phyloP scores from a whole-genome alignment of 2,113 vertebrate species.

The Datnioides undecimradiatus region DNA sequence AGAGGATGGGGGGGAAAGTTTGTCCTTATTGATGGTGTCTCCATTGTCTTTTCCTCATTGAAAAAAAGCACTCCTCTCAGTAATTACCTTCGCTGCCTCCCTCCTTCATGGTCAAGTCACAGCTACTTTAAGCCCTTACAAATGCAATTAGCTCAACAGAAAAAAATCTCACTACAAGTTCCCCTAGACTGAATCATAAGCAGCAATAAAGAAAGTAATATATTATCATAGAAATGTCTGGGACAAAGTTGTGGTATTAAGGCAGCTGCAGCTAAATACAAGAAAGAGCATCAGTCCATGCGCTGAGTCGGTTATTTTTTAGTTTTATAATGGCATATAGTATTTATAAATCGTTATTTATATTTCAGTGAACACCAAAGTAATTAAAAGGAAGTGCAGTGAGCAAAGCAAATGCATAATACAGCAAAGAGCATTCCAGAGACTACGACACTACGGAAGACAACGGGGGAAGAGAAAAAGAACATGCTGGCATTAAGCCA shows the following conservation, averaged over 20 bases:
- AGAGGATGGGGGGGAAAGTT: conserved; percentile 73
- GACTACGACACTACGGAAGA: neutral
- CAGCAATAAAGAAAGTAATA: conserved; percentile 40
- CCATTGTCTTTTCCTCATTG: conserved; percentile 76
- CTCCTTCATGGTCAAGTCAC: conserved; percentile 69
- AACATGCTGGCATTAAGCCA: conserved; percentile 34
- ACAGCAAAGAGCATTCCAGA: conserved; percentile 2
- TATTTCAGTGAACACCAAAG: conserved; percentile 16
- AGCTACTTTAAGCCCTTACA: conserved; percentile 69
- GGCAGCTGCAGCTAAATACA: conserved; percentile 18
- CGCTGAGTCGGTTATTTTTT: conserved; percentile 20
- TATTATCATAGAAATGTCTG: conserved; percentile 27
- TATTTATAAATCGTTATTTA: conserved; percentile 10
- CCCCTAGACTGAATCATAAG: conserved; percentile 49
- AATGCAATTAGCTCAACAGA: conserved; percentile 70
- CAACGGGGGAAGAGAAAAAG: conserved; percentile 1
- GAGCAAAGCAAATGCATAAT: neutral
- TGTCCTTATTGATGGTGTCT: conserved; percentile 82
- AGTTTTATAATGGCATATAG: conserved; percentile 1
- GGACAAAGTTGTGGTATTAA: conserved; percentile 24
- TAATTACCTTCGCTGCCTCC: conserved; percentile 76
- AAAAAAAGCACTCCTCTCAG: conserved; percentile 62
- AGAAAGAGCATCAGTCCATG: conserved; percentile 21
- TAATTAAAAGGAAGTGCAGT: conserved; percentile 2
- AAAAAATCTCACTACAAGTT: conserved; percentile 33